Percentiles rank a stretch among this genome's conserved stretches.
Conservation (phyloP, 1,140 invertebrate species). For the Bombus pyrosoma region DNA sequence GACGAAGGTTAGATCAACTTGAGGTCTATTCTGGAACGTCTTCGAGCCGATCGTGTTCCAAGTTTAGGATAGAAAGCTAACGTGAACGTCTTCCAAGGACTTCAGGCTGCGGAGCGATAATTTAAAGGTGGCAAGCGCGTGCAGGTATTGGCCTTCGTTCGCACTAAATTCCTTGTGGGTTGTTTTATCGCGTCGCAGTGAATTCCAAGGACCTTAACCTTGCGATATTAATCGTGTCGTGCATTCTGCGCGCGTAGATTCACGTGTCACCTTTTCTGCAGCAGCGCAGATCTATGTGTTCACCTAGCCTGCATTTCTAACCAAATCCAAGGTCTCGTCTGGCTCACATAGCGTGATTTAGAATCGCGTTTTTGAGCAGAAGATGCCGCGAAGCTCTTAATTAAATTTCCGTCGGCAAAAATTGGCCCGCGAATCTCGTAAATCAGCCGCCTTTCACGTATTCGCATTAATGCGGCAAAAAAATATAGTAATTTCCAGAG, state of each 20-base stretch:
- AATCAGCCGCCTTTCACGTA: neutral
- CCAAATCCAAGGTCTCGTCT: neutral
- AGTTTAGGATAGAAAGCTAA: neutral
- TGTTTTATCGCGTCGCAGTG: neutral
- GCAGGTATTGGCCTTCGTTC: conserved; percentile 22
- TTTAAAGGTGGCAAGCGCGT: neutral
- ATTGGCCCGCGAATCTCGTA: neutral
- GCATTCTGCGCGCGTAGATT: neutral
- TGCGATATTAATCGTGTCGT: conserved; percentile 10
- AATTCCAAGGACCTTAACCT: conserved; percentile 1
- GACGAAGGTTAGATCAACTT: neutral
- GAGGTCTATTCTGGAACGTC: neutral
- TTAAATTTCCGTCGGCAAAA: neutral
- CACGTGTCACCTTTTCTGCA: neutral
- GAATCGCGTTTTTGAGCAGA: neutral
- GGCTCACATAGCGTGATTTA: neutral
- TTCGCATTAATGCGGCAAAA: neutral
- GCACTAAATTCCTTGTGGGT: conserved; percentile 14
- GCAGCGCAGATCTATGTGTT: neutral
- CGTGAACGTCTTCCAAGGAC: neutral
- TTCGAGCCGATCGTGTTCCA: neutral
- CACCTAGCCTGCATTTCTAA: neutral
- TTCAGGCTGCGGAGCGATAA: neutral
- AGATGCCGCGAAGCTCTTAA: no score
- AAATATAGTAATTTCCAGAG: no score